Base-by-base conservation (phyloP, 2,797 vertebrate genomes). In the Macrochelys suwanniensis region DNA sequence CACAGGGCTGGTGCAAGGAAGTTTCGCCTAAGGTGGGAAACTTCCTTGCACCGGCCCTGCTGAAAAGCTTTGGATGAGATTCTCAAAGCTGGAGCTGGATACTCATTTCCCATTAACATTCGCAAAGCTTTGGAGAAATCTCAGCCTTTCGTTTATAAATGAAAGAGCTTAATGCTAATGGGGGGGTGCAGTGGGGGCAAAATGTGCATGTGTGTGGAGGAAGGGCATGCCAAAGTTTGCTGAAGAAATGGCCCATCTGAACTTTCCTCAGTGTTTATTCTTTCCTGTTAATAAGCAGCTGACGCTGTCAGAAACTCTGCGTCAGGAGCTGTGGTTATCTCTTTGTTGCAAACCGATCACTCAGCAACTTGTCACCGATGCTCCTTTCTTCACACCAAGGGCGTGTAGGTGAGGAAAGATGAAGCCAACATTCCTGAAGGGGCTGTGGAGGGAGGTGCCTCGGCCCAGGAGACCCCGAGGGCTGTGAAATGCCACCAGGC, bases 371-470 rank as follows among this genome's bases (percentile, higher is more conserved):
- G 5, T 93, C 92, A 89, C 56, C 47, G 42, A 49, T 6, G 3
- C 51, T 86, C 80, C 89, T 65, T 37, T 89, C 84, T 92, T 90
- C 88, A 85, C 71, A 54, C 81, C 68, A 37, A 37, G 94, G 94
- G 89, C 87, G 33, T 90, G 79, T 78, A 68, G 33, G 74, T 54
- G 93, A 80, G 92, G 95, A 92, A 74, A 59, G 89, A 91, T 0
- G 84, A 76, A 56, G 71, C 65, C 2, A 51, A 15, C 47, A 15
- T n/a, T 17, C 76, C 12, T 7, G n/a, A 80, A 49, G 0, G 19
- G 76, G 26, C 11, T 68, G 76, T 4, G 3, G 21, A 11, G 31
- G 53, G 59, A 49, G 47, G 26, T 85, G 87, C n/a, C 78, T 45
- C 21, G 2, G 68, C 23, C 26, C 49, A 23, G 77, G 42, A 47